phyloP scores from a whole-genome alignment of 2,797 vertebrate species.

The Rallus crepitans region DNA sequence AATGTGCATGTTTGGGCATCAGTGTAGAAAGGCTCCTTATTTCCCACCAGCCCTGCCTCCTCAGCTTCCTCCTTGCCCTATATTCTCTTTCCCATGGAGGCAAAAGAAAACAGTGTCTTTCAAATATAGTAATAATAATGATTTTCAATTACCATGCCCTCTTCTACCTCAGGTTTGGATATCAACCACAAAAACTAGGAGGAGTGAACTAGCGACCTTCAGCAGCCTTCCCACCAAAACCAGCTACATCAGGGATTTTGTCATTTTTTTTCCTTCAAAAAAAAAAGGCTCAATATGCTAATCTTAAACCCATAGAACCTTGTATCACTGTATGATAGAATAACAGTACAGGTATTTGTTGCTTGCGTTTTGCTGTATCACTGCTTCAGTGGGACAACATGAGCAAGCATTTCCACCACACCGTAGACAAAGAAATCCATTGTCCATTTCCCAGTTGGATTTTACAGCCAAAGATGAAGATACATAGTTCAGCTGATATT shows the following conservation, averaged over 20 bases:
- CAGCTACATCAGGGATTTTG: neutral
- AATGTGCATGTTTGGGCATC: neutral
- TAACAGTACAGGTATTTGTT: neutral
- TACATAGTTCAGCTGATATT: neutral
- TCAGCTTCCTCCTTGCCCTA: neutral
- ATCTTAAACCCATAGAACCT: neutral
- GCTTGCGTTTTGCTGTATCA: neutral
- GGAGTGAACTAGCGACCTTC: neutral
- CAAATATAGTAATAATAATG: neutral
- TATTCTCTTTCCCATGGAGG: neutral
- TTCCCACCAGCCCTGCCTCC: neutral
- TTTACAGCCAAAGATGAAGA: neutral
- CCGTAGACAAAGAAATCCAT: neutral
- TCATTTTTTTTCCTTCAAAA: neutral
- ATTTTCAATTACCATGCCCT: neutral
- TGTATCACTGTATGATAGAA: neutral
- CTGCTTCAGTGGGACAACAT: neutral
- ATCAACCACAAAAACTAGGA: neutral
- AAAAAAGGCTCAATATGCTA: neutral
- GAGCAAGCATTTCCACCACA: neutral
- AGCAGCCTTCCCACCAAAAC: neutral
- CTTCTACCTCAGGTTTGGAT: neutral
- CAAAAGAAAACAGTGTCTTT: neutral
- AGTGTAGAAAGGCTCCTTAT: neutral
- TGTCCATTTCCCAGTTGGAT: neutral